Percentiles rank a stretch among this genome's conserved stretches.
phyloP scores from a whole-genome alignment of 2,888 invertebrate species.

The Oithona nana region DNA sequence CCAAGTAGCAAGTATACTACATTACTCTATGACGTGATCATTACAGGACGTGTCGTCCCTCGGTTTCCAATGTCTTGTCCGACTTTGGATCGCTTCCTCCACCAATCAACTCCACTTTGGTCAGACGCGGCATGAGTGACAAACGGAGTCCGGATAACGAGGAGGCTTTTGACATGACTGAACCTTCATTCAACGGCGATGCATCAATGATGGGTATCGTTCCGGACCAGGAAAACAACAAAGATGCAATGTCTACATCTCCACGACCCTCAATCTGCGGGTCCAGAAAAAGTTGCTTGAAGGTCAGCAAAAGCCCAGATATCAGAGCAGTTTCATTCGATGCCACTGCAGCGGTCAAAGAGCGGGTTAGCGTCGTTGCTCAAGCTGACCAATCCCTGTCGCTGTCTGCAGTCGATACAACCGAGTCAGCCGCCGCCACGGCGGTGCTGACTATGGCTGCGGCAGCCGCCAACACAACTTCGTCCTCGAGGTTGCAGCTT shows the following conservation, averaged over 20 bases:
- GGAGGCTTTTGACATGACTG: too few species aligned
- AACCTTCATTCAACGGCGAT: too few species aligned
- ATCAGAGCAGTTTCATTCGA: not conserved
- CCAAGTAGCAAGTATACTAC: too few species aligned
- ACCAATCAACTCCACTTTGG: not conserved
- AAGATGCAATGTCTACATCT: not conserved
- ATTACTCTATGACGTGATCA: too few species aligned
- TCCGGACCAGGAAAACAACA: not conserved
- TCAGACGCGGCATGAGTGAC: not conserved
- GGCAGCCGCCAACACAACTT: not conserved
- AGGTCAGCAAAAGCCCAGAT: not conserved
- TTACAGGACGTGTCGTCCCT: not conserved
- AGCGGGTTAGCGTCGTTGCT: too few species aligned
- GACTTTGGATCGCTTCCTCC: not conserved
- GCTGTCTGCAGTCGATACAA: not conserved
- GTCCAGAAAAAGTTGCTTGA: not conserved
- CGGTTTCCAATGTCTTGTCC: not conserved
- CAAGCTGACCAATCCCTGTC: not conserved
- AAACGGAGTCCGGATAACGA: not conserved
- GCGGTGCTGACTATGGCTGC: not conserved
- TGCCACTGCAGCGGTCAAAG: not conserved
- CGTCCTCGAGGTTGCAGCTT: not conserved
- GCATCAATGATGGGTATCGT: not conserved
- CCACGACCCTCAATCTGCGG: not conserved
- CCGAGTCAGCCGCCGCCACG: not conserved